Conservation (phyloP, 2,113 vertebrate genomes). For the Anarrhichthys ocellatus region DNA sequence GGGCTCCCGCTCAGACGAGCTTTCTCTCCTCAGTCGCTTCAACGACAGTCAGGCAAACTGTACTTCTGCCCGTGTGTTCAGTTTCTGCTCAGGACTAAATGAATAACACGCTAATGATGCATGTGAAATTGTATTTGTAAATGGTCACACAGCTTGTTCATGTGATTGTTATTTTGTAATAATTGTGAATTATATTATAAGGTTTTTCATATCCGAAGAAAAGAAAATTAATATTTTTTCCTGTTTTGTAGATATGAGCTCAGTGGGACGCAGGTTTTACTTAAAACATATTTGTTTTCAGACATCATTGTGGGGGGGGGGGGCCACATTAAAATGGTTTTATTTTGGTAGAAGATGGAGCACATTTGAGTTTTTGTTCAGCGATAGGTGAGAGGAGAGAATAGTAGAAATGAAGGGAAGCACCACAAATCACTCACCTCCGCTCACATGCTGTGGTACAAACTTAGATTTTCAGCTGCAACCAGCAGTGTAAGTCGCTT, state of each 20-base stretch:
- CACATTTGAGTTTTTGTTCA: conserved; percentile 26
- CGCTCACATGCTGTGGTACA: background rate
- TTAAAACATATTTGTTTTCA: conserved; percentile 12
- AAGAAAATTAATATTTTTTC: background rate
- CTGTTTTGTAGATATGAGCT: conserved; percentile 9
- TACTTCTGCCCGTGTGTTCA: conserved; percentile 2
- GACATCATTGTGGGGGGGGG: background rate
- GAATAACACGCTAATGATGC: conserved; percentile 10
- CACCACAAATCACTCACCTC: background rate
- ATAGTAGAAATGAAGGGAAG: background rate
- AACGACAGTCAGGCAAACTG: conserved; percentile 15
- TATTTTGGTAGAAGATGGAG: conserved; percentile 4
- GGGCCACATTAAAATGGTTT: conserved; percentile 21
- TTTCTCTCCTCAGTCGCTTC: background rate
- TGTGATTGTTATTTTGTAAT: background rate
- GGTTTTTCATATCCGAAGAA: conserved; percentile 4
- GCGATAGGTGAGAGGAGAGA: background rate
- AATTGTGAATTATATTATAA: conserved; percentile 8
- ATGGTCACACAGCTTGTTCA: background rate
- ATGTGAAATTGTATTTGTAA: conserved; percentile 15
- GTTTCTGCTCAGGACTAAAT: conserved; percentile 10
- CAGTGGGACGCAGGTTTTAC: conserved; percentile 25
- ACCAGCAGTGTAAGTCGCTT: conserved; percentile 15
- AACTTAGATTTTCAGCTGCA: conserved; percentile 5
- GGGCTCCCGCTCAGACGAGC: background rate